These are phyloP conservation scores for Drosophila fuyamai DNA, from an alignment of 1,140 invertebrate species.

Conservation along the genomic window DNA sequence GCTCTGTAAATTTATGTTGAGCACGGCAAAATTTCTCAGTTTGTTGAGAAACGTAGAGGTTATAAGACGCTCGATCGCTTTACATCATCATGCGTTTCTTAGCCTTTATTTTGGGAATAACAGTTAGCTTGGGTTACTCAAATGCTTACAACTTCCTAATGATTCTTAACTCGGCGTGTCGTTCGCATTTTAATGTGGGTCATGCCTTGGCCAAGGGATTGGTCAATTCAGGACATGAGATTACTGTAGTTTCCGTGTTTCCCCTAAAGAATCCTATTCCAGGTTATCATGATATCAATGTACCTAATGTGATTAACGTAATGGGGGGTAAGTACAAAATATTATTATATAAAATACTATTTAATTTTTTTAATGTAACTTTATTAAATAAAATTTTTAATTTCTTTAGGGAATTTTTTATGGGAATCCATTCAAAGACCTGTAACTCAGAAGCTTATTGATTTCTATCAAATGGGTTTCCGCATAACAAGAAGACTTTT, in stretches of 20 bases:
- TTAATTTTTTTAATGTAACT: too few species aligned
- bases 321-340: slow-evolving; percentile 29
- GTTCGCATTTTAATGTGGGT: slow-evolving; percentile 87
- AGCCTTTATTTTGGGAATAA: slow-evolving; percentile 20
- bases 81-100: slow-evolving; percentile 21
- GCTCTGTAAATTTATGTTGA: slow-evolving; percentile 10
- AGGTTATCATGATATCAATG: slow-evolving; percentile 85
- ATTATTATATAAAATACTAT: background rate
- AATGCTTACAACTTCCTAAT: slow-evolving; percentile 70
- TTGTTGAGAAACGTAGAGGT: background rate
- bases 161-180: slow-evolving; percentile 85
- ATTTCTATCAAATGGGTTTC: slow-evolving; percentile 52
- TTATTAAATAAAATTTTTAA: too few species aligned
- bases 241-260: slow-evolving; percentile 86
- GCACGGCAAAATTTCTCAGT: slow-evolving; percentile 20
- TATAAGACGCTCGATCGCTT: background rate
- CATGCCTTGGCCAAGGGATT: slow-evolving; percentile 86
- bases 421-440: slow-evolving; percentile 44
- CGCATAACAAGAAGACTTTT: slow-evolving; percentile 37
- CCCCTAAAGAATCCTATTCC: slow-evolving; percentile 82
- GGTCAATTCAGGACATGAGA: slow-evolving; percentile 86
- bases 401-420: slow-evolving; percentile 24
- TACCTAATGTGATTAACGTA: slow-evolving; percentile 30
- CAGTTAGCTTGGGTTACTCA: slow-evolving; percentile 11
- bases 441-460: slow-evolving; percentile 27